Evolutionary conservation across 2,888 invertebrate species (phyloP), one percentile per base, ranked within the genome.

Genomic region (Parnassius smintheus): DNA sequence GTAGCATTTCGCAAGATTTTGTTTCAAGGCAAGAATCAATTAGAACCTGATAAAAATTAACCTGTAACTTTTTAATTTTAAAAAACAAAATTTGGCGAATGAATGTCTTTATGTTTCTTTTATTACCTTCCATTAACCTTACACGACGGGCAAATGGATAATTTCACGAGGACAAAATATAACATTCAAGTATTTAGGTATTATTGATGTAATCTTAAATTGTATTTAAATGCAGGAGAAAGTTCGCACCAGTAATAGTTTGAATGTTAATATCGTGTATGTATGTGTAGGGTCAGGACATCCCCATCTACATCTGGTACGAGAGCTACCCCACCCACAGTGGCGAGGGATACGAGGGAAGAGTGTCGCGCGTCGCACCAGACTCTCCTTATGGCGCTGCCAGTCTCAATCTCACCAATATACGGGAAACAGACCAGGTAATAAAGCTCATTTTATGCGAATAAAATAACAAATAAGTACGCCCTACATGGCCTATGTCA

Each of bases 251-350:
- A 78, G 77, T 66, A 54, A 25, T 60, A 69, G 62, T 42, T 63
- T 70, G 63, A 68, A 59, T 51, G 53, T 68, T 81, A 78, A 85
- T 65, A 54, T 65, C 11, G 41, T 46, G 66, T 71, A 60, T 56
- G 72, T 81, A 82, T 88, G 85, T 86, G 87, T 94, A 98, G 97
- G 98, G 97, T 86, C 95, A 97, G 93, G 97, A 98, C 93, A 96
- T 97, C 91, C 98, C 98, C 77, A 98, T 98, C 90, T 98, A 98
- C 94, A 98, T 98, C 92, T 98, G 98, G 97, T 98, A 98, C 94
- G 98, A 98, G 93, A 97, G 97, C 86, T 98, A 98, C 93, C 98
- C 98, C 75, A 97, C 98, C 72, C 98, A 98, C 94, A 97, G 97
- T 88, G 98, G 97, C 78, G 96, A 97, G 86, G 98, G 97, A 60